Evolutionary conservation across 2,113 vertebrate species (phyloP).

Genomic region (Numenius arquata): DNA sequence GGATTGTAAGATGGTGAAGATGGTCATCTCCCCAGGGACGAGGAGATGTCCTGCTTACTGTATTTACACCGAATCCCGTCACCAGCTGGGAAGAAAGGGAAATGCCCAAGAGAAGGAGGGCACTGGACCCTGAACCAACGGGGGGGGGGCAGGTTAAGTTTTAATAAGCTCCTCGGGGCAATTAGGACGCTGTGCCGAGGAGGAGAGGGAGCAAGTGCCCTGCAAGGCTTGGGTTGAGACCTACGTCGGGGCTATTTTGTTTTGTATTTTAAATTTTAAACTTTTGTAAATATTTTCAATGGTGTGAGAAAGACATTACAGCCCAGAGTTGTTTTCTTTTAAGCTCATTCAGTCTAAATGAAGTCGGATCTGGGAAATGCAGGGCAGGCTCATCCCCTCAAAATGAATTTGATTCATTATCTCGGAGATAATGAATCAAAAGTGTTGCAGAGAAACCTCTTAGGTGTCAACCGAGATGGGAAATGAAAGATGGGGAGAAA

Average conservation of each 20-base stretch:
- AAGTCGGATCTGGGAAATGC: not conserved
- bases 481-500: not conserved
- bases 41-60: not conserved
- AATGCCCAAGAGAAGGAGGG: rapidly evolving
- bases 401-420: too few species aligned
- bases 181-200: rapidly evolving
- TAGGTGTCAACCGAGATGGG: rapidly evolving
- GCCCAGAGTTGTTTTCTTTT: not conserved
- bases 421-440: rapidly evolving
- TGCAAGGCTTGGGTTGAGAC: not conserved
- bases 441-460: not conserved
- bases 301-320: not conserved
- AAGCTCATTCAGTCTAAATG: not conserved
- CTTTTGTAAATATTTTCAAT: not conserved
- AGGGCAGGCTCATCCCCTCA: not conserved
- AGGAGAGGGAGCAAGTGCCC: not conserved
- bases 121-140: not conserved
- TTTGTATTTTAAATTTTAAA: not conserved
- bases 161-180: not conserved
- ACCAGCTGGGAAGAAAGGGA: not conserved
- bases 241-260: rapidly evolving
- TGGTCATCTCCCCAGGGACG: not conserved
- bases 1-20: not conserved
- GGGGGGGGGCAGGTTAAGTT: too few species aligned
- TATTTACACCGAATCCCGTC: not conserved